These are phyloP conservation scores for Remorina albescens DNA, from an alignment of 2,797 vertebrate genomes.

Conservation along the genomic window DNA sequence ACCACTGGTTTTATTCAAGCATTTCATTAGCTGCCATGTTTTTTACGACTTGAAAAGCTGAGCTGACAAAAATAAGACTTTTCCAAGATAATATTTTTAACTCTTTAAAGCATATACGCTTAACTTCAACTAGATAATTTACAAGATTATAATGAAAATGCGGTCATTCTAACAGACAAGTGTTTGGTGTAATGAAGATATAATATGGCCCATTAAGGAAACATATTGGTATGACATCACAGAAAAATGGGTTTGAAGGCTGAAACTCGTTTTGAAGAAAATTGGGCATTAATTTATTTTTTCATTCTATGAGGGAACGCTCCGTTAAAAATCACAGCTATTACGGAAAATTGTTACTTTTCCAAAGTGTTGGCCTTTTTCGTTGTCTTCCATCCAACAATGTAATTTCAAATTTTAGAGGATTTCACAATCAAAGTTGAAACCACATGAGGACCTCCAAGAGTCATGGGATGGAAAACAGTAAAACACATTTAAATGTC, in stretches of 20 bases:
- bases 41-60: constrained; percentile 4
- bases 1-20: constrained; percentile 5
- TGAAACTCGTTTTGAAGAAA: too few relatives aligned
- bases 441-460: too few relatives aligned
- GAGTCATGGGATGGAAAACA: too few relatives aligned
- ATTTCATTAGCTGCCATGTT: constrained; percentile 15
- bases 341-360: too few relatives aligned
- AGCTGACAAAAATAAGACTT: constrained; percentile 2
- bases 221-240: not conserved
- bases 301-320: too few relatives aligned
- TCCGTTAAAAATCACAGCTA: too few relatives aligned
- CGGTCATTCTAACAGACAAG: not conserved
- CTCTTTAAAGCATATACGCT: not conserved
- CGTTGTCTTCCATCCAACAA: too few relatives aligned
- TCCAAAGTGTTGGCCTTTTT: too few relatives aligned
- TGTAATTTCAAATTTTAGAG: too few relatives aligned
- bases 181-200: not conserved
- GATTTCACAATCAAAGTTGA: too few relatives aligned
- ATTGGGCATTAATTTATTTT: too few relatives aligned
- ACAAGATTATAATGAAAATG: not conserved
- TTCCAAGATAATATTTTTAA: not conserved
- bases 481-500: too few relatives aligned
- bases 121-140: not conserved
- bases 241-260: not conserved
- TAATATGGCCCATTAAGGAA: not conserved